phyloP scores from a whole-genome alignment of 2,888 invertebrate genomes.

The Tachystola acroxantha region DNA sequence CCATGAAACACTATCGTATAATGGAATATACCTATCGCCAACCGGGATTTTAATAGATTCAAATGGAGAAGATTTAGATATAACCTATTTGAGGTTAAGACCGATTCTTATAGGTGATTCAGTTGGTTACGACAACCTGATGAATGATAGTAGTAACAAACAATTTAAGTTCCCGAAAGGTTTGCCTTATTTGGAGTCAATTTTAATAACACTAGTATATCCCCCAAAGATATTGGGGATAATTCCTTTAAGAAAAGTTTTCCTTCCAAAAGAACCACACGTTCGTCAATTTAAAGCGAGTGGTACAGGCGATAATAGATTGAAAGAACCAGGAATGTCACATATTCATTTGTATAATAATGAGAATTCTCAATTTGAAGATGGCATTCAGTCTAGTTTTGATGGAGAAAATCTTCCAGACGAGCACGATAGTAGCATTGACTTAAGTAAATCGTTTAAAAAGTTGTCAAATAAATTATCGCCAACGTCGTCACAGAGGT shows the following conservation, averaged over 20 bases:
- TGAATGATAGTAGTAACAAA: conserved; percentile 12
- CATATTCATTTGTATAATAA: no score
- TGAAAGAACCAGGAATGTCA: no score
- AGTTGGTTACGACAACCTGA: conserved; percentile 20
- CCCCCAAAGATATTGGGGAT: conserved; percentile 45
- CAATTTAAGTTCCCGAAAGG: conserved; percentile 17
- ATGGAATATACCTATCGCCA: conserved; percentile 27
- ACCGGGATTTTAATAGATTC: conserved; percentile 31
- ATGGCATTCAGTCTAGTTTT: no score
- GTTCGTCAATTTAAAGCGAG: not conserved
- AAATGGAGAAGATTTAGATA: conserved; percentile 27
- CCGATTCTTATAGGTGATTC: conserved; percentile 44
- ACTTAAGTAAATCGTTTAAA: no score
- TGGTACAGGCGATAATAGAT: no score
- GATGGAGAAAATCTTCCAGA: no score
- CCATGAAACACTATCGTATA: conserved; percentile 30
- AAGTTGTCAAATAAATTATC: no score
- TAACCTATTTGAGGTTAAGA: conserved; percentile 34
- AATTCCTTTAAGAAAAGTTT: conserved; percentile 38
- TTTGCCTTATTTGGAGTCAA: conserved; percentile 34
- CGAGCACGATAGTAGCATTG: no score
- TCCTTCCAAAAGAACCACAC: conserved; percentile 14
- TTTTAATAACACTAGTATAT: conserved; percentile 33
- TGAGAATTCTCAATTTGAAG: no score
- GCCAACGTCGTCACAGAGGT: no score